Evolutionary conservation across 2,113 vertebrate genomes (phyloP).

Genomic region (Phylloscopus whistleri): DNA sequence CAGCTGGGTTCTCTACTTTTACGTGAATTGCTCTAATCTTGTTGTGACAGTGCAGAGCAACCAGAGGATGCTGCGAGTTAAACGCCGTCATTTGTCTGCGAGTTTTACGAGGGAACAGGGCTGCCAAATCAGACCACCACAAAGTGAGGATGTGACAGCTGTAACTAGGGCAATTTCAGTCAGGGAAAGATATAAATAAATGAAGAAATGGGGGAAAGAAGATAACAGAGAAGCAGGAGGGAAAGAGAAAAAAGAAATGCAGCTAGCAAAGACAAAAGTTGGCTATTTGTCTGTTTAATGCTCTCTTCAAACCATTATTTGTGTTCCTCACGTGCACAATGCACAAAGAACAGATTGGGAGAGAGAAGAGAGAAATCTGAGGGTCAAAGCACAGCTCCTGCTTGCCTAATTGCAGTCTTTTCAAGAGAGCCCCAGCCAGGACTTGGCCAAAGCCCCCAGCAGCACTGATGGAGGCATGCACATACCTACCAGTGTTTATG

Average conservation of each 20-base stretch:
- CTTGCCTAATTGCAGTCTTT: neutral
- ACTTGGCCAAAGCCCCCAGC: neutral
- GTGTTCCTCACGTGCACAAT: accelerated
- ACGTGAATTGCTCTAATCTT: neutral
- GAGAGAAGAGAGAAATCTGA: neutral
- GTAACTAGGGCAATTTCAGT: conserved; percentile 47
- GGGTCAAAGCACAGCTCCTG: neutral
- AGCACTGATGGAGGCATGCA: neutral
- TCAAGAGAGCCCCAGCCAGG: neutral
- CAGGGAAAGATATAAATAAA: neutral
- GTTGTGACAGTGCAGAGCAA: conserved; percentile 13
- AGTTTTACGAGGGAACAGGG: conserved; percentile 6
- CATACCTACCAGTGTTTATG: neutral
- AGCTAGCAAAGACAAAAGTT: neutral
- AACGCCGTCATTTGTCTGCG: neutral
- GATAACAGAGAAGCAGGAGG: neutral
- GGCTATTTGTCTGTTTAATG: neutral
- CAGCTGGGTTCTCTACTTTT: neutral
- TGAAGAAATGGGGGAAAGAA: neutral
- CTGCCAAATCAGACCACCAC: conserved; percentile 46
- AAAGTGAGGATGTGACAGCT: conserved; percentile 53
- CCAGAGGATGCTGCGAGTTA: conserved; percentile 15
- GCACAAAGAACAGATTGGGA: neutral
- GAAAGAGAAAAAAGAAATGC: neutral
- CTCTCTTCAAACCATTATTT: neutral